Evolutionary conservation across 1,140 invertebrate genomes (phyloP).

Genomic region (Agrypnia vestita): DNA sequence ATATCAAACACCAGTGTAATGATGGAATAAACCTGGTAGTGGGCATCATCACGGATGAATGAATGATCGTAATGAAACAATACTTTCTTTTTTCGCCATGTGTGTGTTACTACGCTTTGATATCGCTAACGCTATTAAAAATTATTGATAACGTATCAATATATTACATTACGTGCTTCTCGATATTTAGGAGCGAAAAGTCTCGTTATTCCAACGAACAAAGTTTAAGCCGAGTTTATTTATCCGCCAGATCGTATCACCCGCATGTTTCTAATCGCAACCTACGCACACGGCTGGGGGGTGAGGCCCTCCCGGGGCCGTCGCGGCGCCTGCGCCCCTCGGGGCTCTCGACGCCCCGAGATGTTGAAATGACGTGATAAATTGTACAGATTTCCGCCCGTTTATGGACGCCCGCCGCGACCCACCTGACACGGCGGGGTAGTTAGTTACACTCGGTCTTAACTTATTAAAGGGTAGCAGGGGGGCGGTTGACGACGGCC

Average conservation of each 20-base stretch:
- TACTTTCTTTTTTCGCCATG: too few species aligned
- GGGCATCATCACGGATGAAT: too few species aligned
- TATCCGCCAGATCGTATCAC: constrained; percentile 7
- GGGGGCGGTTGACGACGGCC: too few species aligned
- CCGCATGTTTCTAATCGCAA: constrained; percentile 8
- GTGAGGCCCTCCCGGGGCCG: constrained; percentile 16
- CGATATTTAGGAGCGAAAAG: constrained; percentile 19
- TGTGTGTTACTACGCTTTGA: too few species aligned
- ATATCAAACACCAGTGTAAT: too few species aligned
- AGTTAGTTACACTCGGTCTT: neutral
- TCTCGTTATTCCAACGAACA: neutral
- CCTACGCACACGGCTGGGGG: constrained; percentile 14
- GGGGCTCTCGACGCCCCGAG: constrained; percentile 43
- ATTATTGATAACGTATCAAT: too few species aligned
- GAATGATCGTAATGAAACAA: too few species aligned
- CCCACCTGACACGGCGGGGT: constrained; percentile 31
- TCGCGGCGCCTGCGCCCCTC: constrained; percentile 52
- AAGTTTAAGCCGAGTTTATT: neutral
- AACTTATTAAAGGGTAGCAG: too few species aligned
- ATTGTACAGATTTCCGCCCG: constrained; percentile 58
- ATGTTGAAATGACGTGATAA: constrained; percentile 61
- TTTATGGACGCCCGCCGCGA: constrained; percentile 53
- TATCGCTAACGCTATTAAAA: too few species aligned
- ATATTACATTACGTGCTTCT: neutral
- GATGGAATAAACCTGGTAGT: too few species aligned